phyloP scores from a whole-genome alignment of 1,140 invertebrate genomes.

The Drosophila littoralis region DNA sequence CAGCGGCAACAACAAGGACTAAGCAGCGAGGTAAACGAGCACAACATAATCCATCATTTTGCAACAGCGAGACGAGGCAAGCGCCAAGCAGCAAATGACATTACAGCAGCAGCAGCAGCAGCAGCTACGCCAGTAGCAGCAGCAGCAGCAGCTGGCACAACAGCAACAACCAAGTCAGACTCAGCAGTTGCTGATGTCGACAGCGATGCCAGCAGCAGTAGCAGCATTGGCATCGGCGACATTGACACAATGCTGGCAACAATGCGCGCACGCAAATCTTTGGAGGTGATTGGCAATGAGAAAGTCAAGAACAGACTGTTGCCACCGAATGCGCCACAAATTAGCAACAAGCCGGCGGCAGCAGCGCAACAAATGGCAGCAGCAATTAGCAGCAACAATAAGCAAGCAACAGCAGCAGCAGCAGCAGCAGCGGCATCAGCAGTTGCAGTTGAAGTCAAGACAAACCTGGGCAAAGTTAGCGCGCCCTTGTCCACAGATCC shows the following conservation, averaged over 20 bases:
- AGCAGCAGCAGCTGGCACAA: slow-evolving; percentile 30
- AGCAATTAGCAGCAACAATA: slow-evolving; percentile 60
- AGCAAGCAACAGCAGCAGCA: slow-evolving; percentile 44
- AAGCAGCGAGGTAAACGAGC: slow-evolving; percentile 60
- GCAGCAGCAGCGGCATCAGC: slow-evolving; percentile 16
- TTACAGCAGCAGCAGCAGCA: slow-evolving; percentile 53
- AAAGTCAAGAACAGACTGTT: slow-evolving; percentile 45
- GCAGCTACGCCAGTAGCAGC: slow-evolving; percentile 37
- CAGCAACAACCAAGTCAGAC: slow-evolving; percentile 32
- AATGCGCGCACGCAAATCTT: slow-evolving; percentile 74
- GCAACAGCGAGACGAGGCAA: slow-evolving; percentile 61
- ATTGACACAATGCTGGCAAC: slow-evolving; percentile 47
- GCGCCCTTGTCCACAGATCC: slow-evolving; percentile 37
- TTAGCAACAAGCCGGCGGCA: slow-evolving; percentile 73
- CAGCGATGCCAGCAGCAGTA: slow-evolving; percentile 36
- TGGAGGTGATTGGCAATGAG: slow-evolving; percentile 51
- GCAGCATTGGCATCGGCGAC: slow-evolving; percentile 29
- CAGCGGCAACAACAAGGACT: slow-evolving; percentile 22
- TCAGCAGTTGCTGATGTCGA: slow-evolving; percentile 24
- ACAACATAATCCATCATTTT: slow-evolving; percentile 82
- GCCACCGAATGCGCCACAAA: slow-evolving; percentile 75
- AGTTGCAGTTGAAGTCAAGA: slow-evolving; percentile 37
- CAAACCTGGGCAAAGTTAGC: slow-evolving; percentile 28
- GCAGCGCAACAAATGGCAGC: slow-evolving; percentile 55
- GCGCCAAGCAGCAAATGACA: slow-evolving; percentile 68